Percentiles rank a stretch among this genome's conserved stretches.
These are phyloP conservation scores for Pyralis farinalis DNA, from an alignment of 2,888 invertebrate species.

Conservation along the genomic window DNA sequence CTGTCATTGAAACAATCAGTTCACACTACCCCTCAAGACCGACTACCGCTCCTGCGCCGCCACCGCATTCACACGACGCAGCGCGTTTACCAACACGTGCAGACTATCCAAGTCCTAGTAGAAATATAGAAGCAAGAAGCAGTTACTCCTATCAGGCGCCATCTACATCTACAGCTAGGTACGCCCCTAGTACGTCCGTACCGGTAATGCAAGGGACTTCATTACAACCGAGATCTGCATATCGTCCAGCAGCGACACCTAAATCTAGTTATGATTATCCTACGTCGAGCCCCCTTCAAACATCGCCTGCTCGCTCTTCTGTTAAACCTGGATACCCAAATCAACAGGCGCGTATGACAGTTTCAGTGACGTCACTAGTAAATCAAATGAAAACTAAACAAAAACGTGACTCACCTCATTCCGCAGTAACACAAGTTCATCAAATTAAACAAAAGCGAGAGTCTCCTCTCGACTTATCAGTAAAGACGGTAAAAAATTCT, in stretches of 20 bases:
- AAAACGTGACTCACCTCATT: conserved; percentile 88
- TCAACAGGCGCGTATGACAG: conserved; percentile 71
- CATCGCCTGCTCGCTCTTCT: conserved; percentile 55
- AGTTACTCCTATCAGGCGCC: conserved; percentile 56
- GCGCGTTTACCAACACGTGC: conserved; percentile 47
- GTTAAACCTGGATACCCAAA: conserved; percentile 60
- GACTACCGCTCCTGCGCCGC: conserved; percentile 49
- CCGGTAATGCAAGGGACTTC: conserved; percentile 52
- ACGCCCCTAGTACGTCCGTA: conserved; percentile 41
- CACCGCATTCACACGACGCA: conserved; percentile 47
- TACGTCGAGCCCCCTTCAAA: conserved; percentile 49
- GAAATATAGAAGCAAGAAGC: conserved; percentile 47
- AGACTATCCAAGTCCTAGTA: conserved; percentile 51
- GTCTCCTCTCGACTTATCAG: conserved; percentile 92
- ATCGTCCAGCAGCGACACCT: conserved; percentile 47
- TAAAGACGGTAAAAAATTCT: conserved; percentile 93
- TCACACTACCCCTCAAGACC: conserved; percentile 52
- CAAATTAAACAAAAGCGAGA: conserved; percentile 83
- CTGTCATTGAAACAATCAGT: conserved; percentile 45
- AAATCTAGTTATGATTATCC: conserved; percentile 60
- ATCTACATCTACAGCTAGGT: conserved; percentile 59
- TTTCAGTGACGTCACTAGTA: conserved; percentile 70
- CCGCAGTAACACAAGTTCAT: conserved; percentile 48
- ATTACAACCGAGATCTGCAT: conserved; percentile 44
- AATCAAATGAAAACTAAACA: conserved; percentile 74